Evolutionary conservation across 2,888 invertebrate species (phyloP).

Genomic region (Morpho helenor): DNA sequence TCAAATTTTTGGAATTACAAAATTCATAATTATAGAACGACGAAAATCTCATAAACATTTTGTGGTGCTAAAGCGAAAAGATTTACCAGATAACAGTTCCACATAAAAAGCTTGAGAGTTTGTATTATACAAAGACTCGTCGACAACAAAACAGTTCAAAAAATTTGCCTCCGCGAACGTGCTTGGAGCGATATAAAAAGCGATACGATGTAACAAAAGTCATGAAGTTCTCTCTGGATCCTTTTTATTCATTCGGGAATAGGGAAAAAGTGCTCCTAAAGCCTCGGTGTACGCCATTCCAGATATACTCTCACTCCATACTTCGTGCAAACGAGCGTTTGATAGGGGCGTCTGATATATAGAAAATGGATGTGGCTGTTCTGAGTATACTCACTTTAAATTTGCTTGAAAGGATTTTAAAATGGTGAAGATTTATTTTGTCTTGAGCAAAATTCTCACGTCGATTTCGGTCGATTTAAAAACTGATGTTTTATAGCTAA

Average conservation of each 20-base stretch:
- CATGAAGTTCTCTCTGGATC: constrained; percentile 66
- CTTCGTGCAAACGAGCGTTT: constrained; percentile 74
- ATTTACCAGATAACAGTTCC: constrained; percentile 18
- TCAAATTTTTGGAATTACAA: too few species aligned
- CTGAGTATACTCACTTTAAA: background rate
- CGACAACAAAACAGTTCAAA: constrained; percentile 36
- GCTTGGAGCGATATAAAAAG: constrained; percentile 41
- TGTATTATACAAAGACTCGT: constrained; percentile 22
- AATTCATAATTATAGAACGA: too few species aligned
- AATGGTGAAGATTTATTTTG: too few species aligned
- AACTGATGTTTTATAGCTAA: too few species aligned
- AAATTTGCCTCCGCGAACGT: constrained; percentile 35
- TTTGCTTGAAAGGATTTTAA: background rate
- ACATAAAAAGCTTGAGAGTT: constrained; percentile 14
- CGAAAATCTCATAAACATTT: too few species aligned
- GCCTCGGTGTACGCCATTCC: constrained; percentile 56
- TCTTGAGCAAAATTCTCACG: background rate
- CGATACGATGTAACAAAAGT: constrained; percentile 67
- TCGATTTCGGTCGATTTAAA: too few species aligned
- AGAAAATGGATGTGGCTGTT: constrained; percentile 35
- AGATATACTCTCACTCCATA: constrained; percentile 67
- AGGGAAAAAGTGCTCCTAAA: constrained; percentile 71
- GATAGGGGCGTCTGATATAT: constrained; percentile 53
- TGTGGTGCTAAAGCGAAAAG: constrained; percentile 9
- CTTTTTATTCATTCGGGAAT: constrained; percentile 72